Evolutionary conservation across 2,113 vertebrate species (phyloP).

Genomic region (Campylomormyrus tamandua): DNA sequence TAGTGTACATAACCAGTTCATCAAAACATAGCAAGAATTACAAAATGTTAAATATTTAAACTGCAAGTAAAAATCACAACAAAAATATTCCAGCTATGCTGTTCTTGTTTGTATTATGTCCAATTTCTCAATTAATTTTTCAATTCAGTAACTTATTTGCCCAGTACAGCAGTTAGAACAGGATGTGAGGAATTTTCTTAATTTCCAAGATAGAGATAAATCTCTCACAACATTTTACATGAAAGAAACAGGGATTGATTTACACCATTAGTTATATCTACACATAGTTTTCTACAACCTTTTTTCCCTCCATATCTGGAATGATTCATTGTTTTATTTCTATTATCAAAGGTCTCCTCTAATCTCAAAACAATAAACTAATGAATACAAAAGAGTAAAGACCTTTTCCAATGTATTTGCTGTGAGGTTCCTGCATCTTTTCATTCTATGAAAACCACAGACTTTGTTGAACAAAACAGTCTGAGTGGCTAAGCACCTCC

Average conservation of each 20-base stretch:
- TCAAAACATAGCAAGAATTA: no score
- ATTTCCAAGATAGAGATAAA: not conserved
- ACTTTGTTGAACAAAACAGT: not conserved
- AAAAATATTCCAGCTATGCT: not conserved
- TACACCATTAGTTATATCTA: not conserved
- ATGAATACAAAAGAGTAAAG: not conserved
- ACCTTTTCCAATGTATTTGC: not conserved
- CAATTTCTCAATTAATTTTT: not conserved
- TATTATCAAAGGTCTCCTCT: not conserved
- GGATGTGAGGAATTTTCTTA: not conserved
- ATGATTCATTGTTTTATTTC: not conserved
- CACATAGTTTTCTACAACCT: not conserved
- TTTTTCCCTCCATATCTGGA: not conserved
- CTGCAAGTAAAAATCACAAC: not conserved
- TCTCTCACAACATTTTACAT: not conserved
- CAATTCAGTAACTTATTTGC: not conserved
- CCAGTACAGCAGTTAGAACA: not conserved
- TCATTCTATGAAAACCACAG: not conserved
- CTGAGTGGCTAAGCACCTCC: not conserved
- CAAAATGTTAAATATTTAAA: not conserved
- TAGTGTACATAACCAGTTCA: no score
- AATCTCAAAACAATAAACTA: not conserved
- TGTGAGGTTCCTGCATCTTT: not conserved
- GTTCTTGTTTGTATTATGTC: not conserved
- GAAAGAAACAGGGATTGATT: not conserved